Base-by-base conservation (phyloP, 2,888 invertebrate species). In the Gnatocerus cornutus region DNA sequence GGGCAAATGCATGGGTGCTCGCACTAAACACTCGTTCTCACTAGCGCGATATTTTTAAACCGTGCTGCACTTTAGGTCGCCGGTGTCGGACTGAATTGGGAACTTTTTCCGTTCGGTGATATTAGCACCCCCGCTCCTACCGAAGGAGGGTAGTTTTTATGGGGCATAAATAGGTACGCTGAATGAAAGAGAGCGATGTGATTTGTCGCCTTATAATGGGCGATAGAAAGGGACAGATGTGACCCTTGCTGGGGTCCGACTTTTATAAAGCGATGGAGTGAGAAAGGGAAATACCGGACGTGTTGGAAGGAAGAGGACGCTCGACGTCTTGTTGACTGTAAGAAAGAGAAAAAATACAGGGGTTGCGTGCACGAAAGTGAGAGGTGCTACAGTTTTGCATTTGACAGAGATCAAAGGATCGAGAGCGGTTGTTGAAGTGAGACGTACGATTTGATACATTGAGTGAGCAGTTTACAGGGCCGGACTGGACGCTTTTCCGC, bases 1-100 rank as follows among this genome's bases (percentile, higher is more conserved):
- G 83, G 91, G 90, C 71, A 91, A 86, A 90, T 91, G 91, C 91
- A 91, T 91, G 84, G 53, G 79, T 79, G 78, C 79, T 41, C 27
- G 46, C 39, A 59, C 52, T 43, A 45, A 7, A 69, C 63, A 56
- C 56, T 27, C 59, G 46, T 14, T 39, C 39, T 33, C 46, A 55
- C 37, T 41, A 13, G n/a, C 50, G 13, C 48, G 37, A 45, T 61
- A 30, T 56, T 56, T 46, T 56, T 65, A 41, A 48, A 37, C 61
- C 13, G 53, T 69, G 61, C 21, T 64, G 71, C 67, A 71, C 71
- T 71, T 62, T 43, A 21, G 63, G 46, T 52, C 58, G 71, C 64
- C 71, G 59, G 33, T 70, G 66, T 66, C 53, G 65, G 65, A 68
- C 65, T 68, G 71, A 69, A 71, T 64, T 69, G 50, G 71, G 68